phyloP scores from a whole-genome alignment of 2,113 vertebrate species.

The Thalassoma bifasciatum region DNA sequence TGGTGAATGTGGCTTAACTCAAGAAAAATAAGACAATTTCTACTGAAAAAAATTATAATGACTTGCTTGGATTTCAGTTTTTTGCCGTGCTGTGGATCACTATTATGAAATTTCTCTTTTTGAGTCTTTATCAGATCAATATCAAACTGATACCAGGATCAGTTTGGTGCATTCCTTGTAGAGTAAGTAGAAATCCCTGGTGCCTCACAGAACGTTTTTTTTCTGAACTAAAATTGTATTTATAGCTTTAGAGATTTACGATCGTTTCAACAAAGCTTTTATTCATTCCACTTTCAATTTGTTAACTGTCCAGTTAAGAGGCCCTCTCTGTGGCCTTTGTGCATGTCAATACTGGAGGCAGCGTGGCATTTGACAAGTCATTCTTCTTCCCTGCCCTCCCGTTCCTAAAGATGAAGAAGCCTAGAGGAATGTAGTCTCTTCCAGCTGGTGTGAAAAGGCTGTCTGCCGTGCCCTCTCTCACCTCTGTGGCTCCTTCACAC shows the following conservation, averaged over 20 bases:
- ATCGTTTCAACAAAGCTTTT: slow-evolving; percentile 2
- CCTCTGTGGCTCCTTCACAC: slow-evolving; percentile 57
- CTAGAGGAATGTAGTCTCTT: slow-evolving; percentile 57
- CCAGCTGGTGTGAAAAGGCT: slow-evolving; percentile 54
- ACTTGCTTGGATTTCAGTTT: too few species aligned
- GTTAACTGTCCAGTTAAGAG: slow-evolving; percentile 48
- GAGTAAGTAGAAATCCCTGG: too few species aligned
- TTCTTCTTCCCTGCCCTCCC: slow-evolving; percentile 50
- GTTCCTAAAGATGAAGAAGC: slow-evolving; percentile 42
- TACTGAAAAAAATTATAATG: too few species aligned
- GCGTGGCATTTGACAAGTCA: slow-evolving; percentile 59
- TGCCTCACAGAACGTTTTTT: too few species aligned
- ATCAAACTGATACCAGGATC: too few species aligned
- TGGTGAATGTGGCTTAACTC: too few species aligned
- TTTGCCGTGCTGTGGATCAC: too few species aligned
- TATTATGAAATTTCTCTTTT: too few species aligned
- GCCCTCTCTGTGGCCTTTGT: slow-evolving; percentile 36
- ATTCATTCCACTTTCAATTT: slow-evolving; percentile 39
- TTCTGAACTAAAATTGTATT: neutral
- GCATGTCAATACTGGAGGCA: slow-evolving; percentile 47
- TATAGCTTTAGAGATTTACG: neutral
- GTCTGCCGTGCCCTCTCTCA: slow-evolving; percentile 55
- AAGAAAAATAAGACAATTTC: too few species aligned
- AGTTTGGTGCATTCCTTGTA: too few species aligned
- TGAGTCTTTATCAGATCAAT: too few species aligned